Conservation (phyloP, 2,797 vertebrate genomes). For the Rhinogobio ventralis region DNA sequence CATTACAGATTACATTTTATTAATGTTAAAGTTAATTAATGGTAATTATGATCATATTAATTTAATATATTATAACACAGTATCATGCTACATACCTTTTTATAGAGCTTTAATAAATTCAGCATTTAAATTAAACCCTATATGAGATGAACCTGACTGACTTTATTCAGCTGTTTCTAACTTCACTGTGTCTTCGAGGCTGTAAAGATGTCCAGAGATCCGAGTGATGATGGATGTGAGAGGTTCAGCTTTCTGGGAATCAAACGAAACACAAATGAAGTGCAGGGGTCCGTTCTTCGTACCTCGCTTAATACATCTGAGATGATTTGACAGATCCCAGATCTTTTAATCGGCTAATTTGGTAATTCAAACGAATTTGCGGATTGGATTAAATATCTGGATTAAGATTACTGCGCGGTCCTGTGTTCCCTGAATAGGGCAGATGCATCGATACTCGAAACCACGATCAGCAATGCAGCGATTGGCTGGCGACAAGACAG, state of each 20-base stretch:
- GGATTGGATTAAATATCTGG: too few relatives aligned
- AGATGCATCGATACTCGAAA: too few relatives aligned
- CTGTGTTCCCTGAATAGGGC: too few relatives aligned
- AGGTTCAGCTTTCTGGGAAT: not conserved
- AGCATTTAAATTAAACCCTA: not conserved
- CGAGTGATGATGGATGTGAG: not conserved
- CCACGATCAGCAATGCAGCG: too few relatives aligned
- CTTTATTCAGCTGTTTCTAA: slow-evolving; percentile 1
- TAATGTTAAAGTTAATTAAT: not conserved
- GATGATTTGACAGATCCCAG: too few relatives aligned
- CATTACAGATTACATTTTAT: not conserved
- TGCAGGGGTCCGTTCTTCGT: too few relatives aligned
- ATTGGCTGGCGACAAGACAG: too few relatives aligned
- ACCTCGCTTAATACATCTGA: too few relatives aligned
- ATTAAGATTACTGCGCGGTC: too few relatives aligned
- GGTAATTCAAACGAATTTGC: too few relatives aligned
- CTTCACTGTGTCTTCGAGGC: not conserved
- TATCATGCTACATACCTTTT: not conserved
- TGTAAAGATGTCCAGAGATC: not conserved
- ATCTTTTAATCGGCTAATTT: too few relatives aligned
- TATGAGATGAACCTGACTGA: not conserved
- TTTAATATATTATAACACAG: not conserved
- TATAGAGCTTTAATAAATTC: not conserved
- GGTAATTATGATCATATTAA: not conserved
- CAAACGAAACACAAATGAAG: not conserved